A percentile compares a stretch with the other conserved stretches of the same genome.
These are phyloP conservation scores for Dolichotis patagonum DNA, from an alignment of 2,113 vertebrate genomes.

Conservation along the genomic window DNA sequence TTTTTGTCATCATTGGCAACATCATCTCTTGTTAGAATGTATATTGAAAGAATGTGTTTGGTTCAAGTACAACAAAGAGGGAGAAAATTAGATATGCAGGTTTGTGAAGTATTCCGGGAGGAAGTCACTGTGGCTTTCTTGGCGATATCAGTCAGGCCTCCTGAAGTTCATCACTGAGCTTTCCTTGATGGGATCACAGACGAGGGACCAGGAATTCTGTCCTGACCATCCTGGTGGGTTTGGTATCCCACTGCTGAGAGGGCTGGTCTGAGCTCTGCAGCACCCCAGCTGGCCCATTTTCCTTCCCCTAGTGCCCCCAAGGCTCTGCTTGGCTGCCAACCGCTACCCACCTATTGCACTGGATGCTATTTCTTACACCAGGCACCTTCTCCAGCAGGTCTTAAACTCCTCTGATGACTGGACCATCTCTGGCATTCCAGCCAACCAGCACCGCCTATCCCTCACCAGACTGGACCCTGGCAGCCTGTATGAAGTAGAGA, in stretches of 20 bases:
- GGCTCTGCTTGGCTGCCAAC: not conserved
- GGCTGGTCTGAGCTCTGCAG: not conserved
- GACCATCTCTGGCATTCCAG: constrained; percentile 91
- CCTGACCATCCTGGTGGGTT: not conserved
- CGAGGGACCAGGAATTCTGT: not conserved
- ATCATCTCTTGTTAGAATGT: not conserved
- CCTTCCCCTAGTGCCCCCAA: not conserved
- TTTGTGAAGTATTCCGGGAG: not conserved
- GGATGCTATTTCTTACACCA: not conserved
- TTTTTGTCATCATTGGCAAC: not conserved
- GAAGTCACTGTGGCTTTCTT: not conserved
- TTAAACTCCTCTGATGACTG: constrained; percentile 91
- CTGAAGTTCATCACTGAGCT: not conserved
- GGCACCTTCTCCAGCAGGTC: constrained; percentile 87
- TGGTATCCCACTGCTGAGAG: not conserved
- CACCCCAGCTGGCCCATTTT: rapidly evolving
- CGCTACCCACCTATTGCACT: not conserved
- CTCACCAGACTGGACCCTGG: constrained; percentile 94
- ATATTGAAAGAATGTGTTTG: not conserved
- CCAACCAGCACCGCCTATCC: constrained; percentile 91
- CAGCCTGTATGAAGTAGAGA: constrained; percentile 98
- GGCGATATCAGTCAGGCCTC: too few species aligned
- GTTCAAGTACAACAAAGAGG: not conserved
- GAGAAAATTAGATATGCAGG: not conserved
- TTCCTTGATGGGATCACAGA: not conserved